These are phyloP conservation scores for Vulpes lagopus DNA, from an alignment of 2,113 vertebrate genomes.

Conservation along the genomic window DNA sequence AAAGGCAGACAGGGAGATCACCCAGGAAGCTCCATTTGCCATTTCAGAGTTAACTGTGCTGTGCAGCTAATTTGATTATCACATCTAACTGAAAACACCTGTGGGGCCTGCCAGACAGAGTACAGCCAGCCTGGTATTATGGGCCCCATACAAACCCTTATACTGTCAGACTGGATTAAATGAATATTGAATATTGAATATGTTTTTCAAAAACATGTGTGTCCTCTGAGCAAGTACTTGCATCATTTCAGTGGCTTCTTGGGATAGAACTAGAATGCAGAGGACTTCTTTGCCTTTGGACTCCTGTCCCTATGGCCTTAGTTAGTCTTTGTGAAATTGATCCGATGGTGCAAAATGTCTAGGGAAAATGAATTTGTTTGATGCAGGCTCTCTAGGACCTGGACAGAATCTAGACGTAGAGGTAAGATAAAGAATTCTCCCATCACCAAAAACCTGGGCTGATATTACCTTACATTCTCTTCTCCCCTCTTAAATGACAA, in stretches of 20 bases:
- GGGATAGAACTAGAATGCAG: not conserved
- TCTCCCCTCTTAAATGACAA: not conserved
- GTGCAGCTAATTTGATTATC: constrained; percentile 73
- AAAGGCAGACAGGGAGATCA: not conserved
- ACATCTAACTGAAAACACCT: constrained; percentile 79
- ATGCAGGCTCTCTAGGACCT: not conserved
- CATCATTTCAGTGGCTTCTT: not conserved
- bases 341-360: not conserved
- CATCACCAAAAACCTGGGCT: not conserved
- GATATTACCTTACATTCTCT: not conserved
- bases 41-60: not conserved
- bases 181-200: not conserved
- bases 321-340: not conserved
- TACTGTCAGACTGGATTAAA: constrained; percentile 31
- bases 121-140: not conserved
- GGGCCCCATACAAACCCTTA: not conserved
- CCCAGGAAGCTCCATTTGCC: constrained; percentile 54
- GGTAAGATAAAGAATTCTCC: not conserved
- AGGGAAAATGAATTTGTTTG: not conserved
- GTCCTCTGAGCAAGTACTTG: not conserved
- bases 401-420: not conserved
- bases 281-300: not conserved
- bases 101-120: constrained; percentile 18
- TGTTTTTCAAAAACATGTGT: not conserved
- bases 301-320: not conserved